A percentile compares a stretch with the other conserved stretches of the same genome.
These are phyloP conservation scores for Ornithoptera priamus DNA, from an alignment of 2,888 invertebrate genomes.

Conservation along the genomic window DNA sequence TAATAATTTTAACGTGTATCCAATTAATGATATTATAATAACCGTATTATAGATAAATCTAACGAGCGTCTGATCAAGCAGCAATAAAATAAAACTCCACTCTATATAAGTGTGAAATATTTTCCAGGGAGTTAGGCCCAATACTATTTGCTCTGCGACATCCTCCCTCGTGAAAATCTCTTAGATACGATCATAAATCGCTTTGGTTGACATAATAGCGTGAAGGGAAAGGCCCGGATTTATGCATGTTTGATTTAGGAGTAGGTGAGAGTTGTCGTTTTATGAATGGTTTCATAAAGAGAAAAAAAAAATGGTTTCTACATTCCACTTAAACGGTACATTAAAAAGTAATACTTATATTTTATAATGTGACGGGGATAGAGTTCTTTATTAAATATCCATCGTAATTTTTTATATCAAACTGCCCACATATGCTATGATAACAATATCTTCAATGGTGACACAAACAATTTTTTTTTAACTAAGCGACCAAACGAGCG, in stretches of 20 bases:
- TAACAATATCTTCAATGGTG: no score
- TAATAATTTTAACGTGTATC: background rate
- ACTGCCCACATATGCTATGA: no score
- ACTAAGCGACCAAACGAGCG: no score
- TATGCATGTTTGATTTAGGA: slow-evolving; percentile 75
- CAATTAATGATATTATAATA: background rate
- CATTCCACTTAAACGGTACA: no score
- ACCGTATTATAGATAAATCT: background rate
- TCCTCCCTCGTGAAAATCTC: slow-evolving; percentile 70
- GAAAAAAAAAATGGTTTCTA: background rate
- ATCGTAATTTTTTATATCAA: no score
- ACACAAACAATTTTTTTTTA: no score
- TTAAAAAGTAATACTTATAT: background rate
- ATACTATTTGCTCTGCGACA: slow-evolving; percentile 66
- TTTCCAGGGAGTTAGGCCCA: slow-evolving; percentile 42
- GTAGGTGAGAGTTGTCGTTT: slow-evolving; percentile 61
- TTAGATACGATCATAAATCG: slow-evolving; percentile 76
- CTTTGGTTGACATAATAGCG: slow-evolving; percentile 76
- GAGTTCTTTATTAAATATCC: no score
- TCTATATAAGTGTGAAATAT: slow-evolving; percentile 41
- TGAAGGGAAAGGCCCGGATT: slow-evolving; percentile 72
- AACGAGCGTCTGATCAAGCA: background rate
- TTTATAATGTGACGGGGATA: background rate
- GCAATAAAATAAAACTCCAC: slow-evolving; percentile 19
- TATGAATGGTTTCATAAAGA: slow-evolving; percentile 28